Conservation (phyloP, 1,140 invertebrate genomes). For the Pogonomyrmex californicus region DNA sequence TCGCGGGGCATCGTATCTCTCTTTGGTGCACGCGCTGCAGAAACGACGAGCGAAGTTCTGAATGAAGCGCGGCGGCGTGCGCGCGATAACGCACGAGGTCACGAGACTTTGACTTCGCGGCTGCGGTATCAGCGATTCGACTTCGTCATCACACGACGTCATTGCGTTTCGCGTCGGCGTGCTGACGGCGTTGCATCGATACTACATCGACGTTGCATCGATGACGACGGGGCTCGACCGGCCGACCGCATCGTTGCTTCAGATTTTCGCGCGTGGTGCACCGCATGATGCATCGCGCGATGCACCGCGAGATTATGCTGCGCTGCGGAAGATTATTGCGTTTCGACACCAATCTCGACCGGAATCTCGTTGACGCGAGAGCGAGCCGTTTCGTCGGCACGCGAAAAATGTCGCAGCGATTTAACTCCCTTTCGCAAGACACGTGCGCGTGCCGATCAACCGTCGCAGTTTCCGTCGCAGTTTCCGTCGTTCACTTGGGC, state of each 20-base stretch:
- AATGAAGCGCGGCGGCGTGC: slow-evolving; percentile 18
- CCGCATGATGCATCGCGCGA: background rate
- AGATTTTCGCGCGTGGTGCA: background rate
- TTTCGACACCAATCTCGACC: background rate
- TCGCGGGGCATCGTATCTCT: background rate
- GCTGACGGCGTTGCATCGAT: slow-evolving; percentile 14
- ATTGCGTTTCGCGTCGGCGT: background rate
- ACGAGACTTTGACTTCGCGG: slow-evolving; percentile 37
- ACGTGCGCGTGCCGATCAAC: background rate
- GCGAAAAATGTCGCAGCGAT: slow-evolving; percentile 30
- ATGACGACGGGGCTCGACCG: slow-evolving; percentile 12
- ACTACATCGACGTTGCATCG: slow-evolving; percentile 27
- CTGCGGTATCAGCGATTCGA: background rate
- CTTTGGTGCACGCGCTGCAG: background rate
- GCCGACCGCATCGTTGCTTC: background rate
- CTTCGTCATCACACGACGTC: slow-evolving; percentile 47
- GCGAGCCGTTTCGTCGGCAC: background rate
- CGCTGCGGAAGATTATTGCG: background rate
- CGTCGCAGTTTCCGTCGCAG: slow-evolving; percentile 3
- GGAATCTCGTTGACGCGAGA: background rate
- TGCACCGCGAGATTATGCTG: background rate
- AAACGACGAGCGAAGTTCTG: slow-evolving; percentile 11
- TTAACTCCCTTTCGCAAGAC: slow-evolving; percentile 41
- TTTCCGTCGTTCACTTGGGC: slow-evolving; percentile 12
- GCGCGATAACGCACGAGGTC: background rate